Percentiles rank a stretch among this genome's conserved stretches.
These are phyloP conservation scores for Anastatus disparis DNA, from an alignment of 1,140 invertebrate species.

Conservation along the genomic window DNA sequence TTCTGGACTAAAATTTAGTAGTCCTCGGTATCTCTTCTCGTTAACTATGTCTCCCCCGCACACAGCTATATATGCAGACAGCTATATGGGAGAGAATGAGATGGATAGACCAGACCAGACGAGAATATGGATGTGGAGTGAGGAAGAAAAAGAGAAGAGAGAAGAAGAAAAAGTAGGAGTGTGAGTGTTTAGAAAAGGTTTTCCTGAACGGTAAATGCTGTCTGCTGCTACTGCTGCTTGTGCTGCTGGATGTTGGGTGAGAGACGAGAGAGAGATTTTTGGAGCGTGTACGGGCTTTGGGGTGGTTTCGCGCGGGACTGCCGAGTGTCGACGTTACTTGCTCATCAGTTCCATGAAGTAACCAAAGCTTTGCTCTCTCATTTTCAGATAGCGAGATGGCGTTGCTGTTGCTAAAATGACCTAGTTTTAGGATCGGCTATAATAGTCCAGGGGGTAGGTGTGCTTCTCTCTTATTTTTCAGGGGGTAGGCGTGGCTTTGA, in stretches of 20 bases:
- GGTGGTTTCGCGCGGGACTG: conserved; percentile 64
- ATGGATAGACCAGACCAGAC: neutral
- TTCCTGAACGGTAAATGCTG: too few relatives aligned
- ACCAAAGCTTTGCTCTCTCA: conserved; percentile 54
- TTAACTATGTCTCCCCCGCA: neutral
- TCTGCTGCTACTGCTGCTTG: too few relatives aligned
- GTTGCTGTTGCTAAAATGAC: too few relatives aligned
- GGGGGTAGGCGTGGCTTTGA: conserved; percentile 30
- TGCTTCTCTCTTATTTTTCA: too few relatives aligned
- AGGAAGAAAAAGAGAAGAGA: conserved; percentile 6
- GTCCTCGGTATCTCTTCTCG: too few relatives aligned
- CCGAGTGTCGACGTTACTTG: too few relatives aligned
- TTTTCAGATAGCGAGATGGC: conserved; percentile 49
- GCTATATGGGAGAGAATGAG: neutral
- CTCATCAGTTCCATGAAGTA: too few relatives aligned
- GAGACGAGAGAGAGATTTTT: conserved; percentile 1
- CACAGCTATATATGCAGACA: neutral
- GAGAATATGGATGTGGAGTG: neutral
- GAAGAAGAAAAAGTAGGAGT: neutral
- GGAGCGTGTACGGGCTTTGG: conserved; percentile 55
- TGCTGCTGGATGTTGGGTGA: conserved; percentile 26
- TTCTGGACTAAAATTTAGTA: too few relatives aligned
- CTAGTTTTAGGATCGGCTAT: too few relatives aligned
- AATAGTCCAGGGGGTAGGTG: too few relatives aligned
- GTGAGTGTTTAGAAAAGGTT: conserved; percentile 28